Evolutionary conservation across 2,797 vertebrate species (phyloP).

Genomic region (Megalops cyprinoides): DNA sequence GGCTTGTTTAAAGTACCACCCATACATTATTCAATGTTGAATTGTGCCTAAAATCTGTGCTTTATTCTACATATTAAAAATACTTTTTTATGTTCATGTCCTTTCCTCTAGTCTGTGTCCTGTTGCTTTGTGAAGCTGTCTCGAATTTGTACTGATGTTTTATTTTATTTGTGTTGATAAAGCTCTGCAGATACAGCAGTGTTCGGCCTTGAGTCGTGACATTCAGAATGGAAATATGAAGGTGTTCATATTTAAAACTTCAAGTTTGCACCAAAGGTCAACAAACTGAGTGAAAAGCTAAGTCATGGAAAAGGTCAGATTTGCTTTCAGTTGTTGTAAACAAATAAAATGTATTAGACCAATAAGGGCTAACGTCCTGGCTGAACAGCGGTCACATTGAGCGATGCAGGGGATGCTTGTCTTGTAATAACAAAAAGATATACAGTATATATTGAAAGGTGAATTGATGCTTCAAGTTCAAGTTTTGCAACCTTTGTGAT

Average conservation of each 20-base stretch:
- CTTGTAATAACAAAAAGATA: neutral
- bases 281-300: neutral
- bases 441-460: too few species aligned
- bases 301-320: neutral
- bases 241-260: neutral
- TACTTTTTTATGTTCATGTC: constrained; percentile 12
- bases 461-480: neutral
- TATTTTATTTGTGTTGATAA: neutral
- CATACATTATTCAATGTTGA: constrained; percentile 3
- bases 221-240: neutral
- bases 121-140: neutral
- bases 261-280: neutral
- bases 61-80: neutral
- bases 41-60: neutral
- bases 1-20: neutral
- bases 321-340: neutral
- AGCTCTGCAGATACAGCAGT: neutral
- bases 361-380: neutral
- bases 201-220: neutral
- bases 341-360: neutral
- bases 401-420: neutral
- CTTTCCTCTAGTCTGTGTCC: neutral
- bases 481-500: neutral
- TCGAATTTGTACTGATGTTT: neutral
- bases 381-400: neutral